Conservation (phyloP, 2,797 vertebrate species). For the Poecilia gillii region DNA sequence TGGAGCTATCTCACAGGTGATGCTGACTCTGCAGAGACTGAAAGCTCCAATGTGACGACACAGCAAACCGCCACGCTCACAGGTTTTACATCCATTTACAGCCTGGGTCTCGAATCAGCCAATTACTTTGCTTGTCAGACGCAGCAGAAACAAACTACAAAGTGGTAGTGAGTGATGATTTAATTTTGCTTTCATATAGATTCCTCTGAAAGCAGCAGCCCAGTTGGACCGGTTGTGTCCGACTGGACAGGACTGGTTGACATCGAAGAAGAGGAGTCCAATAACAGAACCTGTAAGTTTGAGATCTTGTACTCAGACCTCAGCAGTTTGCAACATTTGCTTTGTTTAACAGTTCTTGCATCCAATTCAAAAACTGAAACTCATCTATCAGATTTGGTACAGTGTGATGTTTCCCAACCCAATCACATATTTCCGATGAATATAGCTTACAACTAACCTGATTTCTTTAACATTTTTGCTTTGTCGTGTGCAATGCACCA, state of each 20-base stretch:
- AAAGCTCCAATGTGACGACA: constrained; percentile 42
- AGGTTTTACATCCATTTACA: constrained; percentile 60
- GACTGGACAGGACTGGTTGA: constrained; percentile 82
- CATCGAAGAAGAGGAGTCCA: constrained; percentile 64
- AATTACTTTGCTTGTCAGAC: constrained; percentile 16
- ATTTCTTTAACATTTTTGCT: too few relatives aligned
- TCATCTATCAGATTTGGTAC: background rate
- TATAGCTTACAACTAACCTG: background rate
- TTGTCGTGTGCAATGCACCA: too few relatives aligned
- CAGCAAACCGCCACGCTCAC: constrained; percentile 40
- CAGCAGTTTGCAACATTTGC: background rate
- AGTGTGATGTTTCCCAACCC: background rate
- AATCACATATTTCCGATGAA: background rate
- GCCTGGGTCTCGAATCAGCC: background rate
- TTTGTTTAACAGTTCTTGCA: background rate
- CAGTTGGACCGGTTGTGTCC: constrained; percentile 20
- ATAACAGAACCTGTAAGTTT: constrained; percentile 53
- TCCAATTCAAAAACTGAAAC: background rate
- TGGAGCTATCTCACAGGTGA: constrained; percentile 77
- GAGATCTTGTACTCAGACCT: background rate
- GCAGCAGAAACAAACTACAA: background rate
- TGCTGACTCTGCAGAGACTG: constrained; percentile 50
- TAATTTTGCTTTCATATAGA: constrained; percentile 18
- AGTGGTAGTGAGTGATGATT: background rate
- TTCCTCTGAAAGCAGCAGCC: constrained; percentile 18